A percentile compares a stretch with the other conserved stretches of the same genome.
Evolutionary conservation across 2,888 invertebrate species (phyloP).

Genomic region (Ormyrus nitidulus): DNA sequence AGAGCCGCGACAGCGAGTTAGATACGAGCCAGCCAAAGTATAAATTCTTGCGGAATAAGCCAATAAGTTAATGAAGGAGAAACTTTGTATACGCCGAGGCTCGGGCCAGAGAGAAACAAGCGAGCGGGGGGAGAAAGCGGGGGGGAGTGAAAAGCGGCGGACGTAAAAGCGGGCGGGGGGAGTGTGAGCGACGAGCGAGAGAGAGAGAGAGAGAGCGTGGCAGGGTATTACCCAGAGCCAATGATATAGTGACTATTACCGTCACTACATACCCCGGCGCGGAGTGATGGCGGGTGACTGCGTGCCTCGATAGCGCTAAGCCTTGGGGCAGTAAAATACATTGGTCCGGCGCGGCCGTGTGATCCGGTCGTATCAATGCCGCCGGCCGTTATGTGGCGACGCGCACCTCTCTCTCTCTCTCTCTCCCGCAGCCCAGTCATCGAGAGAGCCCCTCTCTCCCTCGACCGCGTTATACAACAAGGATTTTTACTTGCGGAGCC

Average conservation of each 20-base stretch:
- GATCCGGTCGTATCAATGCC: conserved; percentile 75
- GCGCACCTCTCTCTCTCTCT: conserved; percentile 45
- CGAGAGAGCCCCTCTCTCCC: not conserved
- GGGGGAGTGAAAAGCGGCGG: conserved; percentile 49
- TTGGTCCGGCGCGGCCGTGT: conserved; percentile 60
- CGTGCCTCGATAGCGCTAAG: conserved; percentile 73
- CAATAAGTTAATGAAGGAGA: conserved; percentile 51
- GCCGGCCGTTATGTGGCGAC: conserved; percentile 71
- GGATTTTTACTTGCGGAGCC: conserved; percentile 41
- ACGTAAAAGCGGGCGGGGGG: conserved; percentile 43
- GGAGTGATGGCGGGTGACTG: conserved; percentile 75
- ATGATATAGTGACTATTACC: conserved; percentile 76
- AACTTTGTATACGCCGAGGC: conserved; percentile 32
- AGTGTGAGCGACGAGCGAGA: conserved; percentile 49
- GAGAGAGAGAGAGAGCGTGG: conserved; percentile 48
- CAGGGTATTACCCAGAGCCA: conserved; percentile 67
- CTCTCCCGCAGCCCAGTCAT: not conserved
- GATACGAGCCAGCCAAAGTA: not conserved
- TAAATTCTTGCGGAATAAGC: conserved; percentile 44
- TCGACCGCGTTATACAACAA: conserved; percentile 35
- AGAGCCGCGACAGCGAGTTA: too few relatives aligned
- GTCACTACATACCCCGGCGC: conserved; percentile 74
- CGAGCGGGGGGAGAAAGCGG: conserved; percentile 1
- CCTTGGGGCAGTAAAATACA: conserved; percentile 53
- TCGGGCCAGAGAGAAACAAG: conserved; percentile 51